Evolutionary conservation across 1,140 invertebrate species (phyloP).

Genomic region (Drepana arcuata): DNA sequence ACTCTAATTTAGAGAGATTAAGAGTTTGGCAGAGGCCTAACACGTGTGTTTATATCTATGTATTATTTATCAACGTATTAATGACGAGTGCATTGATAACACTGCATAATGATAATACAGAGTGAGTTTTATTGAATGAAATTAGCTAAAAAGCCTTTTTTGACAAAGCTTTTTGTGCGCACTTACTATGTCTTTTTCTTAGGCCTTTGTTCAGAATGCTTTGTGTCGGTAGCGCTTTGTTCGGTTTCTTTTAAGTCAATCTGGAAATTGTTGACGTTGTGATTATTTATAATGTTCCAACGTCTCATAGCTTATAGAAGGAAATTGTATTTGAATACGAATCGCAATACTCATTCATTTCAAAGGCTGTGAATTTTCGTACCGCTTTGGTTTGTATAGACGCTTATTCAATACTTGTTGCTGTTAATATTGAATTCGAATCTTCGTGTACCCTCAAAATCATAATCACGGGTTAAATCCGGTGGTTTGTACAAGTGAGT

Average conservation of each 20-base stretch:
- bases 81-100: background rate
- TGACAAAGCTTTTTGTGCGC: slow-evolving; percentile 11
- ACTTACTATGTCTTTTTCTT: slow-evolving; percentile 14
- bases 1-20: too few species aligned
- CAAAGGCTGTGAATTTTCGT: too few species aligned
- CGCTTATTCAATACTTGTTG: background rate
- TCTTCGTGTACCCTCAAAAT: background rate
- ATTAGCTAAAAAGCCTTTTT: slow-evolving; percentile 10
- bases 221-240: slow-evolving; percentile 21
- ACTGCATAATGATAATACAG: slow-evolving; percentile 6
- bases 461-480: too few species aligned
- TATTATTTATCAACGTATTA: background rate
- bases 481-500: too few species aligned
- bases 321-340: background rate
- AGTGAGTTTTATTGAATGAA: slow-evolving; percentile 9
- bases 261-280: slow-evolving; percentile 13
- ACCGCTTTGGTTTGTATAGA: too few species aligned
- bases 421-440: background rate
- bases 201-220: slow-evolving; percentile 16
- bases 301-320: background rate
- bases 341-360: background rate
- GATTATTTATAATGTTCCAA: slow-evolving; percentile 1
- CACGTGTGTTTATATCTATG: too few species aligned
- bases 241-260: slow-evolving; percentile 13
- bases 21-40: too few species aligned